Percentiles rank a stretch among this genome's conserved stretches.
phyloP scores from a whole-genome alignment of 2,113 vertebrate species.

The Triplophysa siluroides region DNA sequence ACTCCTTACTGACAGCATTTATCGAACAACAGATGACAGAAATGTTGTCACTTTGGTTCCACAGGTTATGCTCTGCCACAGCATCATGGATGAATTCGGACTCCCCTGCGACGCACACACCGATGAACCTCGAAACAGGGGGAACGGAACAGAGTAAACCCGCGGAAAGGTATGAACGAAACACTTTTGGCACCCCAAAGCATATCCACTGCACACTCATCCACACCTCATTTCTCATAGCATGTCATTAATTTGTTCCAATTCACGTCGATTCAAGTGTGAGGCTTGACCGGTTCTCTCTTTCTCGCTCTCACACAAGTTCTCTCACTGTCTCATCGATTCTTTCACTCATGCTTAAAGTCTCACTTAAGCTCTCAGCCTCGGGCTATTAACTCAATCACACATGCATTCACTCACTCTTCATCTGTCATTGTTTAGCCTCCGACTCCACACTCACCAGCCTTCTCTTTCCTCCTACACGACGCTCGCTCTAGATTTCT shows the following conservation, averaged over 20 bases:
- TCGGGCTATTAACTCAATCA: slow-evolving; percentile 34
- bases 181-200: neutral
- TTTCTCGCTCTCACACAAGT: neutral
- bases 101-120: slow-evolving; percentile 39
- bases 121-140: slow-evolving; percentile 37
- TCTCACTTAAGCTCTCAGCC: slow-evolving; percentile 13
- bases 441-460: slow-evolving; percentile 17
- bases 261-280: slow-evolving; percentile 4
- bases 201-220: neutral
- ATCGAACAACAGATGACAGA: neutral
- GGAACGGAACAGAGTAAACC: slow-evolving; percentile 60
- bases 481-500: slow-evolving; percentile 28
- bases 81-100: slow-evolving; percentile 47
- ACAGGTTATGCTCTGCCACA: slow-evolving; percentile 55
- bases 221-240: neutral
- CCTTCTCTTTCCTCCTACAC: slow-evolving; percentile 23
- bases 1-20: neutral
- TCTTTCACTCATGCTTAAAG: slow-evolving; percentile 15
- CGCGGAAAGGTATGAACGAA: slow-evolving; percentile 63
- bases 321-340: slow-evolving; percentile 21
- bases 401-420: slow-evolving; percentile 33
- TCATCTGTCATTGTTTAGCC: slow-evolving; percentile 34
- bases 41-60: neutral
- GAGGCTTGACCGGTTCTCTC: slow-evolving; percentile 11
- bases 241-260: slow-evolving; percentile 19